These are phyloP conservation scores for Callorhinus ursinus DNA, from an alignment of 2,113 vertebrate genomes.

Conservation along the genomic window DNA sequence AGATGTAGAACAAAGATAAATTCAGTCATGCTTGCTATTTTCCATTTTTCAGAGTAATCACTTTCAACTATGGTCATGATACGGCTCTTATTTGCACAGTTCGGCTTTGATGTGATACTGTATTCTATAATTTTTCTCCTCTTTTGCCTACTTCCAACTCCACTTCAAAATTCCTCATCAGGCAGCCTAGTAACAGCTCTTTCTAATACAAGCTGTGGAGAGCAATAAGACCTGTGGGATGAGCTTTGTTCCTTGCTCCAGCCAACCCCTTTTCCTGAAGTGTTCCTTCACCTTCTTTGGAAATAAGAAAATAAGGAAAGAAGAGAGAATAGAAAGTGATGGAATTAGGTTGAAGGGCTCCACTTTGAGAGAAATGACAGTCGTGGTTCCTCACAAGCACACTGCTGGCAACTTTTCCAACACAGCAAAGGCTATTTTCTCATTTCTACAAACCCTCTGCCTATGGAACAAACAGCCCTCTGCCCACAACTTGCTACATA, in stretches of 20 bases:
- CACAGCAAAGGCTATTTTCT: background rate
- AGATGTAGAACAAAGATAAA: background rate
- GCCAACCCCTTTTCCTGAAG: background rate
- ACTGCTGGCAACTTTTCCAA: background rate
- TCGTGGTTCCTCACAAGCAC: background rate
- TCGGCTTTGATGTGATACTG: background rate
- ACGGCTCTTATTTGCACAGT: background rate
- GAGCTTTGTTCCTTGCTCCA: background rate
- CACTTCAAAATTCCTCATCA: background rate
- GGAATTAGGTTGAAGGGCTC: background rate
- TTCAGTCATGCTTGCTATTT: background rate
- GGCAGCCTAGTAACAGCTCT: background rate
- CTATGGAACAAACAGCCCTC: background rate
- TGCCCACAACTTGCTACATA: background rate
- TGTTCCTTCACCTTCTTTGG: background rate
- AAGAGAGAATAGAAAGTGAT: background rate
- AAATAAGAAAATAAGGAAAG: background rate
- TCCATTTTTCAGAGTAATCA: background rate
- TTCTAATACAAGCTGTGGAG: background rate
- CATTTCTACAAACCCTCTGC: background rate
- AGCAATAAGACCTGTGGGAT: background rate
- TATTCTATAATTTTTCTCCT: background rate
- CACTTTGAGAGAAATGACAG: background rate
- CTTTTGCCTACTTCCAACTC: background rate
- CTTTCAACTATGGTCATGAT: background rate